Evolutionary conservation across 2,797 vertebrate genomes (phyloP).

Genomic region (Leptodactylus fallax): DNA sequence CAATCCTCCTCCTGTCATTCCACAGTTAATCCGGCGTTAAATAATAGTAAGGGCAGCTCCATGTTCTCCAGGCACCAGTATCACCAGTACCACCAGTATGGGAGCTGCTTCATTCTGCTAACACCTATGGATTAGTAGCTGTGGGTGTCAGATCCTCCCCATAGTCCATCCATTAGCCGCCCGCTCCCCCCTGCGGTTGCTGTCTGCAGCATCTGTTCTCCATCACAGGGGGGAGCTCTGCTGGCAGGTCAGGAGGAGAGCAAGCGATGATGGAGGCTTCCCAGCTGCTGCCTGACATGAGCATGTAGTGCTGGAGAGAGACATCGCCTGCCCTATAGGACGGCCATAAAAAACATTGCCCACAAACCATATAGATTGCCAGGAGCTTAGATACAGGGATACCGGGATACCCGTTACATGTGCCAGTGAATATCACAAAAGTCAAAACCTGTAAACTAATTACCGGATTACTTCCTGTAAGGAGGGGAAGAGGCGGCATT

Average conservation of each 20-base stretch:
- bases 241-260: slow-evolving; percentile 2
- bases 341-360: neutral
- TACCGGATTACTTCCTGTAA: neutral
- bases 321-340: neutral
- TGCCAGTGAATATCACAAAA: neutral
- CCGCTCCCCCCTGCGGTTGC: no score
- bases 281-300: slow-evolving; percentile 50
- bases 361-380: no score
- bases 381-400: no score
- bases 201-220: slow-evolving; percentile 38
- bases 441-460: neutral
- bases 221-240: slow-evolving; percentile 18
- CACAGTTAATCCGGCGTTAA: slow-evolving; percentile 13
- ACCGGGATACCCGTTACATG: neutral
- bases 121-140: slow-evolving; percentile 42
- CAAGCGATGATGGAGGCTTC: slow-evolving; percentile 17
- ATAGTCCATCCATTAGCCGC: slow-evolving; percentile 3
- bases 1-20: neutral
- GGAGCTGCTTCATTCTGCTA: slow-evolving; percentile 18
- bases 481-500: neutral
- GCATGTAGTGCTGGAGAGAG: slow-evolving; percentile 13
- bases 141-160: neutral
- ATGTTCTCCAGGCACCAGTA: neutral
- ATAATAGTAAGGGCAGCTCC: neutral
- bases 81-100: neutral